phyloP scores from a whole-genome alignment of 2,888 invertebrate species.

The Chloromyia formosa region DNA sequence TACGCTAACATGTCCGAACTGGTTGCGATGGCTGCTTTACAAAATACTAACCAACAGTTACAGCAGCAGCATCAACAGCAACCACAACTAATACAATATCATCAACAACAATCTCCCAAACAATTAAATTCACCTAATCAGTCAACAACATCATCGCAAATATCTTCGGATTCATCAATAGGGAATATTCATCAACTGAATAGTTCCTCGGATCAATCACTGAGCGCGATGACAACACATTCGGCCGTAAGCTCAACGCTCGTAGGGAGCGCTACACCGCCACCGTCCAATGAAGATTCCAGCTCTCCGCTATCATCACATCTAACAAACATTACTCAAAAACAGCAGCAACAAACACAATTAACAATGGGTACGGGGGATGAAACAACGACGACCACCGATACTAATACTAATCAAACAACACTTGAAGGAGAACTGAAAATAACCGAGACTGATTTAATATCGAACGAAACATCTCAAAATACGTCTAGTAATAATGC shows the following conservation, averaged over 20 bases:
- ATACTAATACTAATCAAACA: background rate
- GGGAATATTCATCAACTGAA: conserved; percentile 47
- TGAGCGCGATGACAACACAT: conserved; percentile 54
- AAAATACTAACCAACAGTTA: conserved; percentile 68
- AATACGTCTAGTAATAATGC: conserved; percentile 31
- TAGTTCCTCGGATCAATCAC: conserved; percentile 49
- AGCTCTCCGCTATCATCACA: conserved; percentile 59
- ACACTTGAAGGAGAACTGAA: conserved; percentile 56
- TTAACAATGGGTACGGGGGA: background rate
- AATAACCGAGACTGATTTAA: conserved; percentile 59
- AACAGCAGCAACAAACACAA: conserved; percentile 54
- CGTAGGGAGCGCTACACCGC: conserved; percentile 54
- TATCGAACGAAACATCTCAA: conserved; percentile 46
- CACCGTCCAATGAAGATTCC: conserved; percentile 57
- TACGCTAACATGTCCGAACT: conserved; percentile 94
- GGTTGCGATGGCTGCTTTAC: conserved; percentile 82
- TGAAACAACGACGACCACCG: background rate
- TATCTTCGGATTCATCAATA: conserved; percentile 57
- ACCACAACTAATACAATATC: conserved; percentile 66
- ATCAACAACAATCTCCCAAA: conserved; percentile 64
- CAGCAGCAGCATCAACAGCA: conserved; percentile 58
- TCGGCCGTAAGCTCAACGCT: conserved; percentile 46
- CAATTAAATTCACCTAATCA: conserved; percentile 49
- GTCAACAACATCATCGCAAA: conserved; percentile 56
- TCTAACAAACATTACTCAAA: conserved; percentile 57